Evolutionary conservation across 64 coral and sea anemone species (phyloP), one percentile per base, ranked within the genome.

Genomic region (Montipora sp.): DNA sequence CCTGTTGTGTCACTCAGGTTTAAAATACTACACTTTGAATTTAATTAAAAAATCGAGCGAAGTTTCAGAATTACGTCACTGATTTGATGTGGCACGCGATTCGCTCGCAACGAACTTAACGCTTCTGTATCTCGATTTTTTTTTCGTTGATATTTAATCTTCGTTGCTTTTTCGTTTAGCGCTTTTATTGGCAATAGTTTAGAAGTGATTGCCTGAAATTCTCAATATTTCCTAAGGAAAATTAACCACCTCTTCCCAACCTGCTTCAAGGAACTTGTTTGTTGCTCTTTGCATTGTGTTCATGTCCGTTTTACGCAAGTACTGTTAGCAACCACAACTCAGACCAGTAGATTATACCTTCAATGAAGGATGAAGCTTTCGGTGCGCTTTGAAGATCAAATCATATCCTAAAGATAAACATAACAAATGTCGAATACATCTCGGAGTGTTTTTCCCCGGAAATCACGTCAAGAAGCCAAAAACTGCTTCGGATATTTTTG

Each of bases 351-450:
- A 63, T 46, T 14, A 57, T 57, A 57, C 53, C 7, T 36, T 8
- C 53, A 57, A 0, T 8, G 53, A n/a, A 13, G 82, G 46, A 49
- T 85, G 82, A 85, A 8, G 12, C n/a, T 13, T 21, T 46, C 82
- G 82, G 82, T 85, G 61, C n/a, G 8, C 36, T 85, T 85, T 85
- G 82, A 85, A 85, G 82, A 85, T 72, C 49, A 18, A 85, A 51
- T 49, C 82, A 71, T 71, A 85, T 85, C 82, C 71, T 46, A 3
- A 71, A 82, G 46, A 85, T 71, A 85, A 85, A 85, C 82, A 85
- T 15, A 68, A 67, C 59, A 83, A 83, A 23, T 46, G 16, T 85
- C 15, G 49, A 45, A 75, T 9, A 46, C 43, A 46, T 75, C 45
- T 44, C 46, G 73, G 73, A 11, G 27, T 8, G 15, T 78, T 48